A percentile compares a stretch with the other conserved stretches of the same genome.
These are phyloP conservation scores for Aphidius colemani DNA, from an alignment of 2,888 invertebrate species.

Conservation along the genomic window DNA sequence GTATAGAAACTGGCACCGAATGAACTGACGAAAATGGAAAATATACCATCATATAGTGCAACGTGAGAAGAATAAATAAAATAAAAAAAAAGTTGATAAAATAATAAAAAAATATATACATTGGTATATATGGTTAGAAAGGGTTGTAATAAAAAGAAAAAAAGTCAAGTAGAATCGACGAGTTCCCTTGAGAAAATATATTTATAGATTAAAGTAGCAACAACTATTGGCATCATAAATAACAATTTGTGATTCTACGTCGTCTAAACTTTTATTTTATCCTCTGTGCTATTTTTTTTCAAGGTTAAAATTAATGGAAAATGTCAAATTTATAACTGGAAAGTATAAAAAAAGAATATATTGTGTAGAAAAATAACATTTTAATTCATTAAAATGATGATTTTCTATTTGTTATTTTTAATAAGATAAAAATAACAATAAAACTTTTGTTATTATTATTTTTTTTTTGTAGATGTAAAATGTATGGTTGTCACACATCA, in stretches of 20 bases:
- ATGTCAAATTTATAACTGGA: too few relatives aligned
- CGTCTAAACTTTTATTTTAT: slow-evolving; percentile 1
- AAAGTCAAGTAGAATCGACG: slow-evolving; percentile 20
- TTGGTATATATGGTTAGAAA: background rate
- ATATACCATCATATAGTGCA: background rate
- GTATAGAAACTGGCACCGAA: slow-evolving; percentile 16
- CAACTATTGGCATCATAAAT: slow-evolving; percentile 23
- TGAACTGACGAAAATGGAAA: slow-evolving; percentile 17
- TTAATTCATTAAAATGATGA: background rate
- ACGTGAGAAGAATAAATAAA: slow-evolving; percentile 5
- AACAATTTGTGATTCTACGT: slow-evolving; percentile 23
- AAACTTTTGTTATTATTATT: background rate
- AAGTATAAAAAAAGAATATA: too few relatives aligned
- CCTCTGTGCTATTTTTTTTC: background rate
- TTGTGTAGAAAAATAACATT: background rate
- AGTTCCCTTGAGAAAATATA: slow-evolving; percentile 20
- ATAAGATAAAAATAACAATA: background rate
- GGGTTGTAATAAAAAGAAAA: background rate
- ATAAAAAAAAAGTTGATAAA: slow-evolving; percentile 12
- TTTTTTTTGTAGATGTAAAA: background rate
- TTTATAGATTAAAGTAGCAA: slow-evolving; percentile 4
- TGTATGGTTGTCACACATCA: too few relatives aligned
- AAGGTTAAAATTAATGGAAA: too few relatives aligned
- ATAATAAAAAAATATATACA: slow-evolving; percentile 8
- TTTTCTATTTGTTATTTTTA: background rate